Conservation (phyloP, 2,888 invertebrate genomes). For the Drosophila atroscutellata region DNA sequence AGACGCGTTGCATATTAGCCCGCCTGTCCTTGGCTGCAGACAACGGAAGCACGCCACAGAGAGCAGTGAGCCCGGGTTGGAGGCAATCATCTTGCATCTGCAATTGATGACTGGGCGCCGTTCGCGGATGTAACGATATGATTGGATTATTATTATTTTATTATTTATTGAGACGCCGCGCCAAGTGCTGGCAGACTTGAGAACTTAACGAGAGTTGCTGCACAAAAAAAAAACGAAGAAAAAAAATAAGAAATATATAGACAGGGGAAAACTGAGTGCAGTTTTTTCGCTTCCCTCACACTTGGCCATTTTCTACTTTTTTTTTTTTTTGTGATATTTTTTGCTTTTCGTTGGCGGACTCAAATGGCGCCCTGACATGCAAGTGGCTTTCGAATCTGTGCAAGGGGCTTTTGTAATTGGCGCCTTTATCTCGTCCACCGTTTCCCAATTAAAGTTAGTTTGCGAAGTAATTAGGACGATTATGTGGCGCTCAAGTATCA, state of each 20-base stretch:
- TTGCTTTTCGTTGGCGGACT: conserved; percentile 9
- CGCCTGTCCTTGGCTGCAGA: conserved; percentile 46
- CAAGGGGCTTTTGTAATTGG: conserved; percentile 59
- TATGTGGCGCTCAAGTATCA: conserved; percentile 79
- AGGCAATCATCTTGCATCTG: conserved; percentile 19
- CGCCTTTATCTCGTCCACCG: conserved; percentile 69
- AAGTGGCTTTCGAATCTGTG: conserved; percentile 54
- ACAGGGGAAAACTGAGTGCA: conserved; percentile 4
- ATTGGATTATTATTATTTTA: conserved; percentile 84
- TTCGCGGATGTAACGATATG: conserved; percentile 80
- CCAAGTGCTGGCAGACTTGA: conserved; percentile 41
- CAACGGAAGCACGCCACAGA: conserved; percentile 47
- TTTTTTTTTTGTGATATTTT: not conserved
- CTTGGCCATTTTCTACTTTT: not conserved
- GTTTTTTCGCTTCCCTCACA: conserved; percentile 16
- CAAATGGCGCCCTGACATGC: conserved; percentile 70
- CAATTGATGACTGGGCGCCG: conserved; percentile 62
- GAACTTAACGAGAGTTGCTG: not conserved
- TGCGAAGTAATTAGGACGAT: conserved; percentile 78
- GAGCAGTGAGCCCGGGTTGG: conserved; percentile 30
- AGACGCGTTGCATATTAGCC: conserved; percentile 59
- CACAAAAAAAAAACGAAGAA: conserved; percentile 17
- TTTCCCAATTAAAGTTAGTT: conserved; percentile 76
- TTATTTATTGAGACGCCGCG: conserved; percentile 80
- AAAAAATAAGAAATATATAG: not conserved